phyloP scores from a whole-genome alignment of 2,797 vertebrate species.

The Etheostoma nigrum region DNA sequence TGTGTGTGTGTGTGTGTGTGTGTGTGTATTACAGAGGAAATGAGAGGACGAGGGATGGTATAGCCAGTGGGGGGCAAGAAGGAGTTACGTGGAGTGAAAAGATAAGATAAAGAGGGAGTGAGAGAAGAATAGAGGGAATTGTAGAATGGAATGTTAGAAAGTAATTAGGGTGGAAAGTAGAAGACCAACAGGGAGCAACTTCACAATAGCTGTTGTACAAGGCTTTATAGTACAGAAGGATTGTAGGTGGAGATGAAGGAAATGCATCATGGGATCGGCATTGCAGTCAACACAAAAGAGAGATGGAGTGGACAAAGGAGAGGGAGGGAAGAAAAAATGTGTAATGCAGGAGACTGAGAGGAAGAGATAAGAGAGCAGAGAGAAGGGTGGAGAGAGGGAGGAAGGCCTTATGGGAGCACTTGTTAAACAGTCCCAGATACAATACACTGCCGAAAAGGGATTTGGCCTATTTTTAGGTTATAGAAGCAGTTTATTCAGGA shows the following conservation, averaged over 20 bases:
- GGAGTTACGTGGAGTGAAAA: conserved; percentile 45
- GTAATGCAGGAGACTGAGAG: conserved; percentile 35
- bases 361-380: conserved; percentile 38
- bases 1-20: conserved; percentile 15
- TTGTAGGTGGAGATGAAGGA: conserved; percentile 13
- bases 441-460: conserved; percentile 32
- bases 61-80: conserved; percentile 18
- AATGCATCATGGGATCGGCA: conserved; percentile 30
- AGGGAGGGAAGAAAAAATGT: conserved; percentile 24
- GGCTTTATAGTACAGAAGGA: conserved; percentile 25
- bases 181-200: conserved; percentile 41
- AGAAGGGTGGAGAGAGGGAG: background rate
- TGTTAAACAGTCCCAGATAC: conserved; percentile 57
- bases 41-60: conserved; percentile 1
- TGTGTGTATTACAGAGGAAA: conserved; percentile 28
- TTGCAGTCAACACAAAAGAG: conserved; percentile 36
- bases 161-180: conserved; percentile 58
- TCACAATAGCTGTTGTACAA: conserved; percentile 50
- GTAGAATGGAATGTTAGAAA: conserved; percentile 39
- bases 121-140: conserved; percentile 23
- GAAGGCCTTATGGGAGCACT: conserved; percentile 46
- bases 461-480: conserved; percentile 23
- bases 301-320: conserved; percentile 41
- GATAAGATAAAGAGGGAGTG: conserved; percentile 50
- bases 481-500: conserved; percentile 10